Evolutionary conservation across 2,888 invertebrate species (phyloP), one percentile per base, ranked within the genome.

Genomic region (Cantharis rustica): DNA sequence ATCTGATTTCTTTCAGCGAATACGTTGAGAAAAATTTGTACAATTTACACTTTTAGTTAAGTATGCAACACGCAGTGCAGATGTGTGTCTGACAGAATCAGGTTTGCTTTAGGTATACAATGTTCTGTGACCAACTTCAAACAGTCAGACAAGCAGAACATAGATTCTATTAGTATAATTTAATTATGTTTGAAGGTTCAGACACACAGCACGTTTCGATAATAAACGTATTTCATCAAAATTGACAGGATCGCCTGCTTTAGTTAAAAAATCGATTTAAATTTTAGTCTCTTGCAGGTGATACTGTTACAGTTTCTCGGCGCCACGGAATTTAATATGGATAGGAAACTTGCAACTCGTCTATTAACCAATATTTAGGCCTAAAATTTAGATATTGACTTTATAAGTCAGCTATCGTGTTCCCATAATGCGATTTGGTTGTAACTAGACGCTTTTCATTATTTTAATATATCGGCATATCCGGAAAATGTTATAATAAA

Each of bases 321-420:
- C 79, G 81, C 80, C 82, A 78, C 76, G 69, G 78, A 79, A 81
- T 81, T 83, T 82, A 82, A 81, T 82, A 83, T 82, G 13, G 16
- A 20, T 66, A 66, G 16, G 20, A 66, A 76, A 83, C 83, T 83
- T 85, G 85, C 85, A 85, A 85, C 84, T 81, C 26, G 81, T 79
- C 80, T 84, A 82, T 84, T 83, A 83, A 83, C 81, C 79, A 83
- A 82, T 81, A 81, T 81, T 82, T 77, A 79, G 80, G 82, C 78
- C 77, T 80, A 80, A 83, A 80, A 81, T 79, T 78, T 73, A 75
- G 79, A 78, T 81, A 82, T 79, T 79, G 80, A 79, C 80, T 79
- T 79, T 79, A 81, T 80, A 82, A 81, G 75, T 81, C 74, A 73
- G 81, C 79, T 81, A 81, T 82, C 80, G 76, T 81, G 79, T 81